Base-by-base conservation (phyloP, 2,113 vertebrate genomes). In the Gobio gobio region DNA sequence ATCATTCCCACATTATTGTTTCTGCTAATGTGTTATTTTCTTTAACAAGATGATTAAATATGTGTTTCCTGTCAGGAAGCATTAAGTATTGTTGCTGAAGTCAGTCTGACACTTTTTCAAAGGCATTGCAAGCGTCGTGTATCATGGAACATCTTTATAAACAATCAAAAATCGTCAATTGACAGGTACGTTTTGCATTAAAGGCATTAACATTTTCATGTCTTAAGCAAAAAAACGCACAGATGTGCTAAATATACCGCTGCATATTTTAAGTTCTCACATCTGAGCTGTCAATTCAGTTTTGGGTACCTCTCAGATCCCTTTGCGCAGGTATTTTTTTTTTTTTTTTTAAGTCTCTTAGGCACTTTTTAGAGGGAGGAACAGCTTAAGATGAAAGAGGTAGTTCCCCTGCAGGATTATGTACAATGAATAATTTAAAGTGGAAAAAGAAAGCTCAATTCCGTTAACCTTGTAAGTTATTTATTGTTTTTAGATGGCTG, bases 371-470 rank as follows among this genome's bases (percentile, higher is more conserved):
- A 22, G 24, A 72, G 68, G 49, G 40, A 78, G 74, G 66, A 87
- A 82, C 81, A 87, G 36, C 76, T 86, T 84, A 86, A 87, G 87
- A 89, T 91, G 86, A 91, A 89, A 90, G 86, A 61, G 47, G 7
- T 68, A 73, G 81, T 85, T 72, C 47, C 85, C 33, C 59, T 80
- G 56, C 83, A 88, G 84, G 77, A 88, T 90, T 83, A 91, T 89
- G 85, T 85, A 72, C 43, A 22, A 87, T 90, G 75, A 85, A 90
- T 91, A 86, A 89, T 91, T 89, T 59, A 91, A 88, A n/a, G 20
- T 47, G 81, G 40, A 77, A 81, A 83, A 83, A 66, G 75, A 84
- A 84, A 86, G 78, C 72, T 84, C 78, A 83, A 88, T 89, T 87
- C 84, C 33, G 85, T 85, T 85, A 84, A 88, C 86, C 84, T 86